A percentile compares a stretch with the other conserved stretches of the same genome.
These are phyloP conservation scores for Trachelipus rathkii DNA, from an alignment of 1,140 invertebrate species.

Conservation along the genomic window DNA sequence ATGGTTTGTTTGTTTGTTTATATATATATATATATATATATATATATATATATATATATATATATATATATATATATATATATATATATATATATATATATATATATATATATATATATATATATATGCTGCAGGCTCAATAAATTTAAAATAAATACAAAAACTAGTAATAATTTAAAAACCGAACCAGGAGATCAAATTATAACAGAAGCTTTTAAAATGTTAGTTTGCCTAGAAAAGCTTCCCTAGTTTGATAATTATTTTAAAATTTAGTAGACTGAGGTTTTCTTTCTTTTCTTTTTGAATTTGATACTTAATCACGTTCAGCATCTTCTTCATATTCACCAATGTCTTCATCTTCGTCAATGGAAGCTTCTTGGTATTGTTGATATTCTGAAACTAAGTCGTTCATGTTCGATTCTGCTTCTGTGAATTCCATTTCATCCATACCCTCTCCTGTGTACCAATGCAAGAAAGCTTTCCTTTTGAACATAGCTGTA, in stretches of 20 bases:
- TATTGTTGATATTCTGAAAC: slow-evolving; percentile 93
- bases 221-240: slow-evolving; percentile 5
- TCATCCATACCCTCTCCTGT: slow-evolving; percentile 60
- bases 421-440: slow-evolving; percentile 66
- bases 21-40: slow-evolving; percentile 7
- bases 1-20: background rate
- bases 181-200: background rate
- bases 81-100: slow-evolving; percentile 4
- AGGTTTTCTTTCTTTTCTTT: background rate
- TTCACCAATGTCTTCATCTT: slow-evolving; percentile 73
- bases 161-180: background rate
- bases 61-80: slow-evolving; percentile 1
- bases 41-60: slow-evolving; percentile 1
- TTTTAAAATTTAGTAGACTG: background rate
- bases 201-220: slow-evolving; percentile 2
- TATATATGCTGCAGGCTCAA: background rate
- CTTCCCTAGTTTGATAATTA: background rate
- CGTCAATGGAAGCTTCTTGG: slow-evolving; percentile 76
- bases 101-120: slow-evolving; percentile 5
- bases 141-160: background rate
- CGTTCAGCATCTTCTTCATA: slow-evolving; percentile 59
- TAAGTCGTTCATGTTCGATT: slow-evolving; percentile 75
- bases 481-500: slow-evolving; percentile 87
- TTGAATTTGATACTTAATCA: background rate
- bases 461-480: slow-evolving; percentile 90